Evolutionary conservation across 2,888 invertebrate genomes (phyloP).

Genomic region (Scaptomyza caliginosa): DNA sequence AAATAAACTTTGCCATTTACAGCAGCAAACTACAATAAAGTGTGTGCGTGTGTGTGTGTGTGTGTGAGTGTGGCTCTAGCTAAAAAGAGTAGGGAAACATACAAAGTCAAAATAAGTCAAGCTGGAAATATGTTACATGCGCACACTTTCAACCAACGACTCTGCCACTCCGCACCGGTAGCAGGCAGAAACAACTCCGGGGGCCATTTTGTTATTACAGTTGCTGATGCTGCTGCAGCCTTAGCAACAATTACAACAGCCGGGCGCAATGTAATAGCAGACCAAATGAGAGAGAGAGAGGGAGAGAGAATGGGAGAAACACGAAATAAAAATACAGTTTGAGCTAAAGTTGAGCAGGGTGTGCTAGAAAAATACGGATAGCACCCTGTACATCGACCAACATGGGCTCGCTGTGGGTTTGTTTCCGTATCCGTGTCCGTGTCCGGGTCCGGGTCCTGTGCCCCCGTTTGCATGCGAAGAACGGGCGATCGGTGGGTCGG

Average conservation of each 20-base stretch:
- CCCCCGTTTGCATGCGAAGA: slow-evolving; percentile 14
- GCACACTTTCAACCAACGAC: slow-evolving; percentile 24
- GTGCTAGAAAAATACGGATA: slow-evolving; percentile 44
- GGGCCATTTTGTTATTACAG: slow-evolving; percentile 78
- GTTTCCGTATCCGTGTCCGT: slow-evolving; percentile 6
- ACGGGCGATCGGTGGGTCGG: not conserved
- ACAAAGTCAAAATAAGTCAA: slow-evolving; percentile 76
- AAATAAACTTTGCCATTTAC: slow-evolving; percentile 74
- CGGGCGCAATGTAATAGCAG: slow-evolving; percentile 24
- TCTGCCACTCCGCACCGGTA: slow-evolving; percentile 6
- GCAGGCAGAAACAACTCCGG: slow-evolving; percentile 71
- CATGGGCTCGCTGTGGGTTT: slow-evolving; percentile 5
- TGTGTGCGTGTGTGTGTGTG: slow-evolving; percentile 3
- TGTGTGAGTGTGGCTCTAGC: slow-evolving; percentile 10
- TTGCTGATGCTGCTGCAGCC: slow-evolving; percentile 60
- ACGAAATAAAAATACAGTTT: slow-evolving; percentile 28
- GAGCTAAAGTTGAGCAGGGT: slow-evolving; percentile 27
- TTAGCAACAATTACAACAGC: slow-evolving; percentile 71
- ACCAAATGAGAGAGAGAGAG: not conserved
- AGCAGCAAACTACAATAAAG: slow-evolving; percentile 37
- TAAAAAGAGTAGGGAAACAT: slow-evolving; percentile 26
- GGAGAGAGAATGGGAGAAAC: slow-evolving; percentile 8
- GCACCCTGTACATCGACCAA: slow-evolving; percentile 54
- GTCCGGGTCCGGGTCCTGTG: slow-evolving; percentile 10
- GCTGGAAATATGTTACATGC: slow-evolving; percentile 70